A percentile compares a stretch with the other conserved stretches of the same genome.
phyloP scores from a whole-genome alignment of 2,113 vertebrate genomes.

The Caranx ignobilis region DNA sequence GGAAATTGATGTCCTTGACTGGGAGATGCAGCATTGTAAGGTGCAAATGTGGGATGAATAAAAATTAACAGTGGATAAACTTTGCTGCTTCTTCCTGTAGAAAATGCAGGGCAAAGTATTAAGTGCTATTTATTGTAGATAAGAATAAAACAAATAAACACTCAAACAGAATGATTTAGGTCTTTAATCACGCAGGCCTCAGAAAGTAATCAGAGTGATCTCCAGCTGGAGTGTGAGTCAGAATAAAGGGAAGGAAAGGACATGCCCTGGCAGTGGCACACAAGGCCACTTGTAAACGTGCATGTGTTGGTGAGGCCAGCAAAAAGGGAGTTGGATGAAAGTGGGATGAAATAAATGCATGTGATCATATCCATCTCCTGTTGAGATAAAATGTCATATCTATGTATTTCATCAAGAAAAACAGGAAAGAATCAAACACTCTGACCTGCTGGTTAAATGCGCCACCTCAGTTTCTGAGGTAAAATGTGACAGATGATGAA shows the following conservation, averaged over 20 bases:
- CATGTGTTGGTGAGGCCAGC: not conserved
- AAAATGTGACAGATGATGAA: not conserved
- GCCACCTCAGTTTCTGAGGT: not conserved
- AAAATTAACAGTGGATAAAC: slow-evolving; percentile 39
- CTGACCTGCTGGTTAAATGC: not conserved
- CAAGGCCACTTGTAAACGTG: not conserved
- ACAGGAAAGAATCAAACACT: not conserved
- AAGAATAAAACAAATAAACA: not conserved
- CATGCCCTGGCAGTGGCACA: not conserved
- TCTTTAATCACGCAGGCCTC: not conserved
- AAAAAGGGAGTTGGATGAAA: not conserved
- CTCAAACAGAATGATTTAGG: not conserved
- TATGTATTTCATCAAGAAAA: not conserved
- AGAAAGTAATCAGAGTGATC: not conserved
- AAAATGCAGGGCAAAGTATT: slow-evolving; percentile 36
- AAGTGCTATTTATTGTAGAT: slow-evolving; percentile 23
- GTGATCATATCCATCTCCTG: not conserved
- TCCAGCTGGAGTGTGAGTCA: not conserved
- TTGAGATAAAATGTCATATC: not conserved
- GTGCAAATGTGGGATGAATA: slow-evolving; percentile 52
- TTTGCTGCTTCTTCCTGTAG: slow-evolving; percentile 1
- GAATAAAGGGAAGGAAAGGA: not conserved
- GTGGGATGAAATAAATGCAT: not conserved
- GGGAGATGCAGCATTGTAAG: slow-evolving; percentile 16
- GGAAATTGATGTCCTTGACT: slow-evolving; percentile 65